A percentile compares a stretch with the other conserved stretches of the same genome.
These are phyloP conservation scores for Calidris pygmaea DNA, from an alignment of 2,113 vertebrate species.

Conservation along the genomic window DNA sequence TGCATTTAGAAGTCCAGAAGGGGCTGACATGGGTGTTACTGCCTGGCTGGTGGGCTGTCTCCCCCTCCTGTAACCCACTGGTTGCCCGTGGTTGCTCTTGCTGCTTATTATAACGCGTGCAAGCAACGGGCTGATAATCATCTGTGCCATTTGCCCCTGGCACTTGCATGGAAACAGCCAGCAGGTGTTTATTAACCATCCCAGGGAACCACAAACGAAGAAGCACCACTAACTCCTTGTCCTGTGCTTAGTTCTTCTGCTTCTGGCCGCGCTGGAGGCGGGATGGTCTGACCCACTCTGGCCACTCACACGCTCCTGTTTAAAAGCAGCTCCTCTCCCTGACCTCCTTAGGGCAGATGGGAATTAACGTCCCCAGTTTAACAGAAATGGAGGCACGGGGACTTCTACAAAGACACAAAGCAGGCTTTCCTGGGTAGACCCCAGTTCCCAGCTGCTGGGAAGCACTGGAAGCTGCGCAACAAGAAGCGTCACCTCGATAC, in stretches of 20 bases:
- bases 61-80: rapidly evolving
- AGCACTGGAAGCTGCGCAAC: not conserved
- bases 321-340: not conserved
- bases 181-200: not conserved
- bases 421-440: not conserved
- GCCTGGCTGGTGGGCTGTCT: not conserved
- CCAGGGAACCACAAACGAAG: not conserved
- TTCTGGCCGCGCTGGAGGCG: not conserved
- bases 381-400: not conserved
- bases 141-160: not conserved
- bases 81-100: not conserved
- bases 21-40: not conserved
- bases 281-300: not conserved
- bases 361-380: not conserved
- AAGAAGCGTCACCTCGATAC: not conserved
- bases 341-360: not conserved
- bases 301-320: not conserved
- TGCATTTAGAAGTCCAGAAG: not conserved
- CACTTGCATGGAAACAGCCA: not conserved
- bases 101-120: not conserved
- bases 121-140: not conserved
- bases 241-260: not conserved
- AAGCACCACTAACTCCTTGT: not conserved
- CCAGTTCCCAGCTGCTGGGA: not conserved
- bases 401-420: not conserved